phyloP scores from a whole-genome alignment of 2,113 vertebrate species.

The Pipra filicauda region DNA sequence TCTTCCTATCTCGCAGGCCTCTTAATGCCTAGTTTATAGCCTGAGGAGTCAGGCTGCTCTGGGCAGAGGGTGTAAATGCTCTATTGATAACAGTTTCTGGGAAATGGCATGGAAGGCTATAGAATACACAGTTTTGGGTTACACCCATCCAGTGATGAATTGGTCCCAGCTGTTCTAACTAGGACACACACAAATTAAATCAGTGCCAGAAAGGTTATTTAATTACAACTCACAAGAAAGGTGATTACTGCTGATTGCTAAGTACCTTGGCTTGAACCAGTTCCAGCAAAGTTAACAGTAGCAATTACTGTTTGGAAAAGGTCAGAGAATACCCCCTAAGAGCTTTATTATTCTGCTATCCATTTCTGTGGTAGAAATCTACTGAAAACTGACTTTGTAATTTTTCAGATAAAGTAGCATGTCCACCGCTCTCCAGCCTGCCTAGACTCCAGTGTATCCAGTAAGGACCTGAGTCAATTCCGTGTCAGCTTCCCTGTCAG shows the following conservation, averaged over 20 bases:
- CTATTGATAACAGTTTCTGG: too few relatives aligned
- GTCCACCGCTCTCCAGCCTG: background rate
- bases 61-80: too few relatives aligned
- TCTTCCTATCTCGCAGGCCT: too few relatives aligned
- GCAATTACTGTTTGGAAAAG: background rate
- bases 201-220: background rate
- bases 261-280: background rate
- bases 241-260: background rate
- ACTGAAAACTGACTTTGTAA: background rate
- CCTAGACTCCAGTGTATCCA: background rate
- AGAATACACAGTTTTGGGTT: too few relatives aligned
- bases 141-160: too few relatives aligned
- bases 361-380: background rate
- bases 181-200: background rate
- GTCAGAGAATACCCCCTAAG: background rate
- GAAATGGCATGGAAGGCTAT: too few relatives aligned
- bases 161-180: too few relatives aligned
- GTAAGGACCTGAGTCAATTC: background rate
- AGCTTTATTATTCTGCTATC: background rate
- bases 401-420: background rate
- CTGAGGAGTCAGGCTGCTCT: too few relatives aligned
- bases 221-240: background rate
- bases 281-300: background rate
- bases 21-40: too few relatives aligned
- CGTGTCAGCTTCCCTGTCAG: background rate